These are phyloP conservation scores for Hypselothyrea guttata DNA, from an alignment of 2,888 invertebrate species.

Conservation along the genomic window DNA sequence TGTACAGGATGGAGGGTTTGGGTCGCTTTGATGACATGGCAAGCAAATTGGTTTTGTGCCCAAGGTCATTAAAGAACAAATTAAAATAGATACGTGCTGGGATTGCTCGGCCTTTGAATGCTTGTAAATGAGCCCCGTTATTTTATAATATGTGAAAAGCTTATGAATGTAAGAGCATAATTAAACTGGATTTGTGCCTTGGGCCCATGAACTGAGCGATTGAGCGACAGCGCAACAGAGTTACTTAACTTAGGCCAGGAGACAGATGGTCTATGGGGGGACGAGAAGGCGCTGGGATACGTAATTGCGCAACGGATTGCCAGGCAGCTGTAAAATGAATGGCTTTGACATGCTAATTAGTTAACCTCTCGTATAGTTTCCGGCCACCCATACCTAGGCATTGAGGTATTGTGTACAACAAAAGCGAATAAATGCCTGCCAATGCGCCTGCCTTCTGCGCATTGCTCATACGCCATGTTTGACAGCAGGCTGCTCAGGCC, in stretches of 20 bases:
- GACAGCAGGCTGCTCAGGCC: slow-evolving; percentile 35
- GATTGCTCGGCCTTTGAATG: slow-evolving; percentile 14
- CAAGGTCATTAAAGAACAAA: slow-evolving; percentile 57
- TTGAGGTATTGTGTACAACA: slow-evolving; percentile 20
- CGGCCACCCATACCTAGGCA: slow-evolving; percentile 15
- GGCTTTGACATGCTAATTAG: slow-evolving; percentile 76
- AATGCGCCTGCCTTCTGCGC: slow-evolving; percentile 2
- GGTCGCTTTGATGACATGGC: slow-evolving; percentile 33
- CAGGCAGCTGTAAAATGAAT: slow-evolving; percentile 55
- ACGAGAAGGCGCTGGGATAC: slow-evolving; percentile 4
- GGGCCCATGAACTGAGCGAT: slow-evolving; percentile 24
- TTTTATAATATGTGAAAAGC: slow-evolving; percentile 58
- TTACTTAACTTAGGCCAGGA: not conserved
- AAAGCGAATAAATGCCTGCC: slow-evolving; percentile 31
- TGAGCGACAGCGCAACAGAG: slow-evolving; percentile 1
- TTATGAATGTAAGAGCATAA: slow-evolving; percentile 61
- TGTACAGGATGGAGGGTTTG: slow-evolving; percentile 18
- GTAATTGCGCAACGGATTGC: slow-evolving; percentile 34
- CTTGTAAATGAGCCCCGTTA: slow-evolving; percentile 32
- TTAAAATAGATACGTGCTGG: slow-evolving; percentile 53
- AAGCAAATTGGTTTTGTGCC: slow-evolving; percentile 56
- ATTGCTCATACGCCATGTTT: slow-evolving; percentile 45
- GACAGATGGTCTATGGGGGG: not conserved
- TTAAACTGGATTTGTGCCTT: slow-evolving; percentile 65
- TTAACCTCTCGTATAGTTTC: slow-evolving; percentile 54